Conservation (phyloP, 30 jellyfish, hydroid and myxozoan species). For the Hydra vulgaris region DNA sequence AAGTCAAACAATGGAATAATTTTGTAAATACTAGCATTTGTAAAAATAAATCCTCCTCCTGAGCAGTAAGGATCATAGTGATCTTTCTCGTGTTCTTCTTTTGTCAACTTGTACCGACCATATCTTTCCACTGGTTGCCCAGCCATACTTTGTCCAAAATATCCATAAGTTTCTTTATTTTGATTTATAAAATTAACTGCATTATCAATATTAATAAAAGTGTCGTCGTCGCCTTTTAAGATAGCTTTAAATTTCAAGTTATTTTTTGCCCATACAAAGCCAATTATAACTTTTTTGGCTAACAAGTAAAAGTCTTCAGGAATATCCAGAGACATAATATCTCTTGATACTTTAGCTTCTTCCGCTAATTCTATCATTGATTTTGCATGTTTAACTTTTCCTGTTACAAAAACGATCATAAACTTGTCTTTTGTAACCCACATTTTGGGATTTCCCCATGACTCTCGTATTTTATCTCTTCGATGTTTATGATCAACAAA, state of each 20-base stretch:
- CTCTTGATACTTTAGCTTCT: constrained; percentile 13
- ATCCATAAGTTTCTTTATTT: not conserved
- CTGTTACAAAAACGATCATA: constrained; percentile 15
- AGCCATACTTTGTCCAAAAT: constrained; percentile 16
- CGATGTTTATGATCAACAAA: constrained; percentile 13
- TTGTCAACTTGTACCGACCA: constrained; percentile 25
- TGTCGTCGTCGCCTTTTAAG: constrained; percentile 30
- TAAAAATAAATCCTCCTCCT: constrained; percentile 37
- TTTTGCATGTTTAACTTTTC: not conserved
- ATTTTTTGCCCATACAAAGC: constrained; percentile 18
- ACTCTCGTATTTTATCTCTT: constrained; percentile 12
- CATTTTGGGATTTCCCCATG: constrained; percentile 22
- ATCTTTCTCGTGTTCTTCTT: constrained; percentile 27
- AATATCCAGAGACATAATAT: constrained; percentile 24
- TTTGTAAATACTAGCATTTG: constrained; percentile 19
- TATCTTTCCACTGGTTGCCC: constrained; percentile 32
- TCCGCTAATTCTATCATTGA: constrained; percentile 13
- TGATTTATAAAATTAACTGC: not conserved
- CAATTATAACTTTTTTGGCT: constrained; percentile 29
- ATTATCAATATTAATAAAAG: constrained; percentile 23
- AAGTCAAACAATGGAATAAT: constrained; percentile 19
- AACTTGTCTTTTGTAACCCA: constrained; percentile 9
- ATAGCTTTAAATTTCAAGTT: constrained; percentile 18
- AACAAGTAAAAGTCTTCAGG: constrained; percentile 15
- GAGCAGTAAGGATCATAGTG: constrained; percentile 38